A percentile compares a stretch with the other conserved stretches of the same genome.
Evolutionary conservation across 1,140 invertebrate species (phyloP).

Genomic region (Onthophagus taurus): DNA sequence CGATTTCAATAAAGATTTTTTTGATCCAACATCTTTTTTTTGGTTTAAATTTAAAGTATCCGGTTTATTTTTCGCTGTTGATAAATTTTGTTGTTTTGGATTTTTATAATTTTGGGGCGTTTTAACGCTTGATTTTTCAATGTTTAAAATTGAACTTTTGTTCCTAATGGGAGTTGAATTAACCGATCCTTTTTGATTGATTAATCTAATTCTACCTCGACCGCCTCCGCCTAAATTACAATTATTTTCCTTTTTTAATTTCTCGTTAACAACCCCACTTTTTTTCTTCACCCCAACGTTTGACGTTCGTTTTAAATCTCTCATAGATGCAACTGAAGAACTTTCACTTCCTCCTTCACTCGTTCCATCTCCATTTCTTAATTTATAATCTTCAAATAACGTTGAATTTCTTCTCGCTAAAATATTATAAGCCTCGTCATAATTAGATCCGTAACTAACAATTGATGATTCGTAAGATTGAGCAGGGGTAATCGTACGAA

Average conservation of each 20-base stretch:
- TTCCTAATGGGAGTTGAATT: background rate
- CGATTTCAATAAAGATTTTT: slow-evolving; percentile 20
- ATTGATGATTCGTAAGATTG: slow-evolving; percentile 64
- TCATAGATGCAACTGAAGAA: slow-evolving; percentile 48
- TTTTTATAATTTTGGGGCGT: slow-evolving; percentile 20
- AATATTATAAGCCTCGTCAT: slow-evolving; percentile 48
- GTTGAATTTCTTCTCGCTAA: slow-evolving; percentile 41
- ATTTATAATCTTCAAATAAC: slow-evolving; percentile 36
- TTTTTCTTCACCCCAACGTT: slow-evolving; percentile 34
- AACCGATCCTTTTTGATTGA: slow-evolving; percentile 13
- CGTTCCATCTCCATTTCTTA: slow-evolving; percentile 43
- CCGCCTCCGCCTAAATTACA: slow-evolving; percentile 26
- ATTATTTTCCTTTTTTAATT: slow-evolving; percentile 7
- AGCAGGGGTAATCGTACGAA: slow-evolving; percentile 42
- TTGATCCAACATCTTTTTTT: slow-evolving; percentile 27
- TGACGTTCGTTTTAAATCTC: slow-evolving; percentile 22
- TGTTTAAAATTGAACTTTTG: slow-evolving; percentile 14
- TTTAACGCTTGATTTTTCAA: slow-evolving; percentile 18
- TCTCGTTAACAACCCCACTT: slow-evolving; percentile 15
- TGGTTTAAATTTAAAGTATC: slow-evolving; percentile 32
- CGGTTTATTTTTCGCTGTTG: slow-evolving; percentile 31
- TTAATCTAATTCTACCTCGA: slow-evolving; percentile 11
- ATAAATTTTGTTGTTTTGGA: slow-evolving; percentile 29
- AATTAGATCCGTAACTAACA: slow-evolving; percentile 63
- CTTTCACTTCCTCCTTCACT: slow-evolving; percentile 67